Base-by-base conservation (phyloP, 2,797 vertebrate species). In the Craterocephalus amniculus region DNA sequence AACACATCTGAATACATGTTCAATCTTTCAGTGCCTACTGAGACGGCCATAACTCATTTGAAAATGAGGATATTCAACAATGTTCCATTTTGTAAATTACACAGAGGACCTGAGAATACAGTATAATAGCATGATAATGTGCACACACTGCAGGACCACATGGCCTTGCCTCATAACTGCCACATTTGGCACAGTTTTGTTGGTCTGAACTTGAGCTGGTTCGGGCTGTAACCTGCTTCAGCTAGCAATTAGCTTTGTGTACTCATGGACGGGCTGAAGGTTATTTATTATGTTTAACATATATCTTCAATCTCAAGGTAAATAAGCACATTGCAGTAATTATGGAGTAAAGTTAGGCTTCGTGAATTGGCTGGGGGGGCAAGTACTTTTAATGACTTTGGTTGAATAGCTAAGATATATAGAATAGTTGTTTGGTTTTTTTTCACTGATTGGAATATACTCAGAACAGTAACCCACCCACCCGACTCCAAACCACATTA, bases 181-280 rank as follows among this genome's bases (percentile, higher is more conserved):
- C 56, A 76, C 58, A 80, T 72, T 77, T 73, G 76, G 70, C 69
- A 45, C 51, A 4, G 51, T 22, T 49, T 58, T n/a, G 9, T 57
- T 29, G 55, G 63, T 69, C 67, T 12, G 2, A 67, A 67, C 18
- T 2, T 1, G 54, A 24, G 58, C 22, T 58, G 65, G 56, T 55
- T 66, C 52, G 45, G 56, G 35, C 66, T 14, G 29, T 64, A 52
- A 40, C 35, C 58, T 70, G 35, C 27, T 5, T 2, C 0, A 6
- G 68, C 67, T 60, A 69, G 69, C 29, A 55, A 29, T 11, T 22
- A 51, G 49, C 58, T 54, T 38, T 45, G 24, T 51, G n/a, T 58
- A 43, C 45, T 48, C 0, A 12, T 58, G 52, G 43, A 82, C 29
- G 63, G 58, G 76, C 67, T 57, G 38, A 55, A 58, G 43, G 71